Evolutionary conservation across 2,797 vertebrate species (phyloP).

Genomic region (Phoebastria nigripes): DNA sequence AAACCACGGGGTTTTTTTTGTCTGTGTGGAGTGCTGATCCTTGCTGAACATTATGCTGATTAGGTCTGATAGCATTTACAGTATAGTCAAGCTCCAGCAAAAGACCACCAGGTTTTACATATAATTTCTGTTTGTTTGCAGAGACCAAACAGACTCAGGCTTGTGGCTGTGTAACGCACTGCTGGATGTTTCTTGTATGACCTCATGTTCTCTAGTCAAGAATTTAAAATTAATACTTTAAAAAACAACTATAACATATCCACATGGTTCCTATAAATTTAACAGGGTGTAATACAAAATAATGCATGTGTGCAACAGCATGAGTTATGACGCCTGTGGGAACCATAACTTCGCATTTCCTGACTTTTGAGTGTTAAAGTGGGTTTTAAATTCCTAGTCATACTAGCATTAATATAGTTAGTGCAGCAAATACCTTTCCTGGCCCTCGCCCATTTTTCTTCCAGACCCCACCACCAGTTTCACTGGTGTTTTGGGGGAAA

Average conservation of each 20-base stretch:
- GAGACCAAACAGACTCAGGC: neutral
- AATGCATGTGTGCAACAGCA: neutral
- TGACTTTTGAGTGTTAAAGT: conserved; percentile 29
- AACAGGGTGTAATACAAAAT: conserved; percentile 18
- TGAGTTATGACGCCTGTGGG: conserved; percentile 20
- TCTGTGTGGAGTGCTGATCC: neutral
- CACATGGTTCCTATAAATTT: neutral
- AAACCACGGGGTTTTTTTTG: neutral
- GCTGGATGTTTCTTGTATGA: neutral
- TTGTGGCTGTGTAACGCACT: neutral
- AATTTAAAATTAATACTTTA: neutral
- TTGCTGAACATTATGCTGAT: neutral
- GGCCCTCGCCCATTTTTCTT: neutral
- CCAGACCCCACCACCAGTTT: neutral
- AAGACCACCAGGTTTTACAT: neutral
- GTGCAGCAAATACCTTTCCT: neutral
- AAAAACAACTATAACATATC: neutral
- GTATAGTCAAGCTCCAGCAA: neutral
- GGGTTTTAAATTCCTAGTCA: conserved; percentile 34
- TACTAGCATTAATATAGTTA: conserved; percentile 1
- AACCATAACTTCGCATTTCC: conserved; percentile 38
- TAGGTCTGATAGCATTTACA: neutral
- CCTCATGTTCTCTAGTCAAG: neutral
- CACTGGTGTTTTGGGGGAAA: neutral
- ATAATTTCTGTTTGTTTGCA: neutral